phyloP scores from a whole-genome alignment of 2,113 vertebrate species.

The Saccopteryx leptura region DNA sequence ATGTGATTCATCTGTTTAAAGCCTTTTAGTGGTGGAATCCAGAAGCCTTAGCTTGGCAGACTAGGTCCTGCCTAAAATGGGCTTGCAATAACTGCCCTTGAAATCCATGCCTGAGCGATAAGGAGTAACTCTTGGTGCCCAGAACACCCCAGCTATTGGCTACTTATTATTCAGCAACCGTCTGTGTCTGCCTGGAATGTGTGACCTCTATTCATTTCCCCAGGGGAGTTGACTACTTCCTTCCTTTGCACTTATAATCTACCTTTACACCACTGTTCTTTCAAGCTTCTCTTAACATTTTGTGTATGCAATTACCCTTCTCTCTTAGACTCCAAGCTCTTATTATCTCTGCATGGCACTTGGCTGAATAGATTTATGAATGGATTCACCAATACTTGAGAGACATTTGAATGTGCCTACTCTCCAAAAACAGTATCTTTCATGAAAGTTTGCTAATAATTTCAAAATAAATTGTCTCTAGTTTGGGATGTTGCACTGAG shows the following conservation, averaged over 20 bases:
- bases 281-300: not conserved
- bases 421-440: slow-evolving; percentile 9
- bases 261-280: not conserved
- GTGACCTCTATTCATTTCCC: not conserved
- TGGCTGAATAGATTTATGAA: slow-evolving; percentile 8
- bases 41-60: not conserved
- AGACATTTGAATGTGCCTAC: not conserved
- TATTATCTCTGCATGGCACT: not conserved
- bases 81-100: not conserved
- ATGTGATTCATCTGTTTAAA: slow-evolving; percentile 50
- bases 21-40: not conserved
- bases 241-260: not conserved
- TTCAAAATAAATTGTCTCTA: not conserved
- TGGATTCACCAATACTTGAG: not conserved
- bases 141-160: not conserved
- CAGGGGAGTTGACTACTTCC: not conserved
- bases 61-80: not conserved
- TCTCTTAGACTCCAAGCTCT: not conserved
- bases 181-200: not conserved
- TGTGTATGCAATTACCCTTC: not conserved
- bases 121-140: not conserved
- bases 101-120: not conserved
- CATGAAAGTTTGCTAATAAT: not conserved
- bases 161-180: not conserved
- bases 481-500: slow-evolving; percentile 22